A percentile compares a stretch with the other conserved stretches of the same genome.
Evolutionary conservation across 1,140 invertebrate genomes (phyloP).

Genomic region (Drosophila kepulauana): DNA sequence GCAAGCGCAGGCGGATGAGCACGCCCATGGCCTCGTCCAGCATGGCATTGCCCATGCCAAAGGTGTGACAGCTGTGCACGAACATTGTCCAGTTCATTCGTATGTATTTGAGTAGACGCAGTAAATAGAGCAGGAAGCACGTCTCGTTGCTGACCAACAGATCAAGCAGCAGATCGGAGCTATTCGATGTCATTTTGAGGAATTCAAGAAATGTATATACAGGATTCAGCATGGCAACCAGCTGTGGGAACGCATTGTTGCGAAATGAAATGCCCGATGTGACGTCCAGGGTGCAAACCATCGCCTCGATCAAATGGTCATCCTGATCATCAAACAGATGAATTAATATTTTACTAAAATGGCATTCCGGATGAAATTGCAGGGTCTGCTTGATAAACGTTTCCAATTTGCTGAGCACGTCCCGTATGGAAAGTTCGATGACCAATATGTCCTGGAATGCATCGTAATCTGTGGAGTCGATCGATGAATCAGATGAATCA

Average conservation of each 20-base stretch:
- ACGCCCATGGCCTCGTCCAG: slow-evolving; percentile 94
- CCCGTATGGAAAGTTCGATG: slow-evolving; percentile 93
- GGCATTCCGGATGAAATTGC: slow-evolving; percentile 94
- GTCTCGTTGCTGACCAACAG: slow-evolving; percentile 96
- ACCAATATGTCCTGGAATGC: slow-evolving; percentile 95
- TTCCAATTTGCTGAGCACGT: slow-evolving; percentile 93
- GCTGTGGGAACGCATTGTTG: slow-evolving; percentile 91
- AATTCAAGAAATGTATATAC: slow-evolving; percentile 94
- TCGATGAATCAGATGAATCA: slow-evolving; percentile 92
- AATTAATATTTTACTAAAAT: slow-evolving; percentile 94
- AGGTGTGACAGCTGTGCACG: slow-evolving; percentile 89
- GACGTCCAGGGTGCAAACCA: slow-evolving; percentile 95
- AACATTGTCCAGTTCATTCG: slow-evolving; percentile 94
- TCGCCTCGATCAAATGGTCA: slow-evolving; percentile 95
- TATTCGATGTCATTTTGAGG: slow-evolving; percentile 92
- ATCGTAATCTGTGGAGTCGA: slow-evolving; percentile 92
- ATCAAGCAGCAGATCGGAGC: slow-evolving; percentile 93
- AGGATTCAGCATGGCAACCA: slow-evolving; percentile 92
- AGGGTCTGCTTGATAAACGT: slow-evolving; percentile 92
- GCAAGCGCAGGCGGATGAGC: slow-evolving; percentile 91
- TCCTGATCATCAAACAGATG: slow-evolving; percentile 96
- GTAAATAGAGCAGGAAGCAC: slow-evolving; percentile 94
- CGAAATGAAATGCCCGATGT: slow-evolving; percentile 93
- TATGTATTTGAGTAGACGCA: slow-evolving; percentile 94
- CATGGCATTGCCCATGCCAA: slow-evolving; percentile 87